Evolutionary conservation across 2,888 invertebrate genomes (phyloP).

Genomic region (Cordylochernes scorpioides): DNA sequence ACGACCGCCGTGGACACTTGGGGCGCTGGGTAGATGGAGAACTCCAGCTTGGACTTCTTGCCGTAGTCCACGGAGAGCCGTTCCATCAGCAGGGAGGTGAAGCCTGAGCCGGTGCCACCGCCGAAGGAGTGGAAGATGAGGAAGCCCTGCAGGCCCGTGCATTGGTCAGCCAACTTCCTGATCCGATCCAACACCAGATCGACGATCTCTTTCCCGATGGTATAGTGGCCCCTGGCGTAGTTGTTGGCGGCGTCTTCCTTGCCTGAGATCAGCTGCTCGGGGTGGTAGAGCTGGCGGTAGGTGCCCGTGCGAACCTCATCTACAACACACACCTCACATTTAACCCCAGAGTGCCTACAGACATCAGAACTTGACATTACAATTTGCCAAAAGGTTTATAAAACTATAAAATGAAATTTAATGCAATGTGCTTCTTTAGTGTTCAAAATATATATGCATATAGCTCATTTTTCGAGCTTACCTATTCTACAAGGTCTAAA

Average conservation of each 20-base stretch:
- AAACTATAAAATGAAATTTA: neutral
- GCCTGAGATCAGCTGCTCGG: slow-evolving; percentile 24
- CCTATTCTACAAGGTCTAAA: no score
- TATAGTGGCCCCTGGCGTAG: slow-evolving; percentile 35
- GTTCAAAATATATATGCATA: no score
- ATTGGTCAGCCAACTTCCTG: slow-evolving; percentile 24
- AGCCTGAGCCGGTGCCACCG: slow-evolving; percentile 29
- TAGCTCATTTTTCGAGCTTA: no score
- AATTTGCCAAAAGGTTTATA: neutral
- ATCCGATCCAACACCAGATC: slow-evolving; percentile 17
- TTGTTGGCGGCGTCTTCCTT: slow-evolving; percentile 68
- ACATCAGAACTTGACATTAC: neutral
- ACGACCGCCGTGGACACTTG: slow-evolving; percentile 46
- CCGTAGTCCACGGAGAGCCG: slow-evolving; percentile 27
- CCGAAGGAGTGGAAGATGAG: slow-evolving; percentile 65
- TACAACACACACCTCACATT: slow-evolving; percentile 5
- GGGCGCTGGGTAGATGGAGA: slow-evolving; percentile 15
- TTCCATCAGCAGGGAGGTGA: slow-evolving; percentile 28
- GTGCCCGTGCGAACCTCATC: slow-evolving; percentile 20
- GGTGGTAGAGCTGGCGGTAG: slow-evolving; percentile 21
- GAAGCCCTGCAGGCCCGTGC: slow-evolving; percentile 37
- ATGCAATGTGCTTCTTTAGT: neutral
- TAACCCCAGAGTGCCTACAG: neutral
- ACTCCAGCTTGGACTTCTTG: slow-evolving; percentile 26
- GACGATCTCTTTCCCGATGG: slow-evolving; percentile 21